Evolutionary conservation across 1,140 invertebrate species (phyloP), one percentile per base, ranked within the genome.

Genomic region (Brachionus manjavacas): DNA sequence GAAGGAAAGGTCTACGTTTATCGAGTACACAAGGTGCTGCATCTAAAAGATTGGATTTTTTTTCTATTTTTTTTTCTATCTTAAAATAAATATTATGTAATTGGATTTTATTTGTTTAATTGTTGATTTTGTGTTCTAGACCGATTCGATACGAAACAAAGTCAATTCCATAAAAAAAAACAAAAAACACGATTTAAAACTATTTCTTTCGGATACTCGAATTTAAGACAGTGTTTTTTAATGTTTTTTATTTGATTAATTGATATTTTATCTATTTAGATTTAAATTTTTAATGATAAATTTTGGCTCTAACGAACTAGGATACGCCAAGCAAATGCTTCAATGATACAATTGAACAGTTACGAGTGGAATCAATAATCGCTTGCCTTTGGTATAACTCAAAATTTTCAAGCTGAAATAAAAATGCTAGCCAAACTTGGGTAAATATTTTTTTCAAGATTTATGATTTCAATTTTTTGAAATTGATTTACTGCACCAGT

Each of bases 361-460:
- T 43, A 46, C 35, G 31, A 41, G 68, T 12, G 9, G 23, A 76
- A 76, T 76, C 25, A 76, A 76, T 76, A 46, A 9, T 76, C n/a
- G 11, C 11, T 20, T 20, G 9, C 20, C 16, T 16, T 60, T 60
- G 52, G 16, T 60, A 60, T 60, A 20, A 43, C 39, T 72, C 35
- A 72, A 72, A 76, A 6, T 12, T 35, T 20, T 70, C 66, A 28
- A 72, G 68, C 35, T 9, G 31, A 72, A 31, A 39, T 14, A 68
- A 68, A 23, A 76, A 76, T 76, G 72, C 72, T 76, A 25, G 72
- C 72, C 7, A 76, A 76, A 76, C 72, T 76, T 39, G 72, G 72
- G 72, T 76, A 76, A 76, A 49, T 49, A 49, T 35, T 11, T 49
- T n/a, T 14, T 35, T 41, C 41, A 43, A 20, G 20, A 35, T 70